Evolutionary conservation across 2,113 vertebrate genomes (phyloP), one percentile per base, ranked within the genome.

Genomic region (Tupaia tana): DNA sequence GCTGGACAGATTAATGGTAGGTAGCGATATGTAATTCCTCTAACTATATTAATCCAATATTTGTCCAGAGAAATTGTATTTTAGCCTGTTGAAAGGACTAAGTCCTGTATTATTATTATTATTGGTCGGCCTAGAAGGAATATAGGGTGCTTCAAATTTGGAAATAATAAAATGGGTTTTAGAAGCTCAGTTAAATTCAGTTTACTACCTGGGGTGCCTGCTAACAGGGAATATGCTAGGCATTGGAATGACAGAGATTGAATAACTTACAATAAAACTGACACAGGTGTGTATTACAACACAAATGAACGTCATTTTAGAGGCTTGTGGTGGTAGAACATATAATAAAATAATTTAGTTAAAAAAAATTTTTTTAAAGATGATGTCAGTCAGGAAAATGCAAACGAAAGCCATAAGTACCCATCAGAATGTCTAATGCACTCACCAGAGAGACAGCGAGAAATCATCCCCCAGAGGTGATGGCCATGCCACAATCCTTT

Each of bases 71-170:
- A 86, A 78, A 90, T 20, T 25, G 4, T 78, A 1, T 61, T 15
- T 66, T 73, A n/a, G 61, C 7, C 3, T 83, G 64, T 74, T 56
- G 24, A 89, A 79, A 52, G 10, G 3, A n/a, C 20, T 22, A 31
- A 66, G 10, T 70, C 15, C 56, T 71, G 3, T 54, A 66, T n/a
- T 16, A 66, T n/a, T 16, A 66, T n/a, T 16, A 9, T 59, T 90
- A 86, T 15, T 74, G 31, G 12, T n/a, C 70, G 54, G 9, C 34
- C 16, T 58, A 64, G 25, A 34, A 74, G 31, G 13, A 64, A 15
- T 75, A 52, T 25, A 29, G 58, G 54, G 9, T 61, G n/a, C 31
- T 96, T 94, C 71, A 78, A 7, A 79, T 83, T 87, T 93, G 59
- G n/a, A 92, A 83, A 75, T 79, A 6, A 83, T 82, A 90, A 80